Evolutionary conservation across 1,140 invertebrate genomes (phyloP), one percentile per base, ranked within the genome.

Genomic region (Ditylenchus dipsaci): DNA sequence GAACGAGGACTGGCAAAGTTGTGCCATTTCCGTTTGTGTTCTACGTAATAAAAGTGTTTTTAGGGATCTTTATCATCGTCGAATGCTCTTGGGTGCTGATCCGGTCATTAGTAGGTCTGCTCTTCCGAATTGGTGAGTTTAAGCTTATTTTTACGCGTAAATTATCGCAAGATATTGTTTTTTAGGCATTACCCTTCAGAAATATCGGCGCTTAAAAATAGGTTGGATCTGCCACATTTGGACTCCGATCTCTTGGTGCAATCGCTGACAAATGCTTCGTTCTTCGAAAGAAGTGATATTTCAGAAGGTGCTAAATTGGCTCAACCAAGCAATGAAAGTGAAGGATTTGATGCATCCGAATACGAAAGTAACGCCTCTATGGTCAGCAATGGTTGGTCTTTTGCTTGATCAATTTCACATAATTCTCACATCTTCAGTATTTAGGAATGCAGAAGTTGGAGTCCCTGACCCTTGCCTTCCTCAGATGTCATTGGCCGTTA

Each of bases 151-250:
- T n/a, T 9, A 15, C n/a, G 19, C 21, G 21, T 45, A 27, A 21
- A 38, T n/a, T 63, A 30, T 30, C 21, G 17, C 15, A 63, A 71
- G 17, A n/a, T 57, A 29, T 67, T 27, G 9, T 67, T 11, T 65
- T 69, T 60, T 21, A 76, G 74, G 74, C 61, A 73, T 30, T 76
- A 77, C 47, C 42, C 69, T 0, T 67, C 74, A 33, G 74, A 76
- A 56, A 63, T 76, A 26, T 67, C 53, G 23, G 74, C 75, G 7
- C 65, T 76, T n/a, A 59, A 53, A 13, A 70, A 77, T 65, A 70
- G 74, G 21, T 17, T 77, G 29, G 45, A 64, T 27, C 60, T 61
- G 1, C 63, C 65, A 5, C 65, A 77, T 17, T 29, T 77, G n/a
- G 43, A 67, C 43, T 26, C 53, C 13, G 33, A 75, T 13, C 9